Base-by-base conservation (phyloP, 2,888 invertebrate species). In the Hoplodrina blanda region DNA sequence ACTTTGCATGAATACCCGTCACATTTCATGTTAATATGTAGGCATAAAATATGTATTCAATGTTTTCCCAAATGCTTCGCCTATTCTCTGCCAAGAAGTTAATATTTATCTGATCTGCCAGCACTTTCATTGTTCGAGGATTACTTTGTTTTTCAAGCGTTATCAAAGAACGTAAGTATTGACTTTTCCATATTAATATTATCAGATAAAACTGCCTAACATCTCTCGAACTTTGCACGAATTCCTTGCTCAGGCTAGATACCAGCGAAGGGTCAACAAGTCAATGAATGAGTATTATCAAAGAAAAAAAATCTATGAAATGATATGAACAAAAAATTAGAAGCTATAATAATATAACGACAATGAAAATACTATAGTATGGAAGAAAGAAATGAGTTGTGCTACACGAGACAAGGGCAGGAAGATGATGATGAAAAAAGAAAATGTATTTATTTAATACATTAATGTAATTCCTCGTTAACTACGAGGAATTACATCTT, bases 11-110 rank as follows among this genome's bases (percentile, higher is more conserved):
- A 71, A 76, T 76, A 68, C 67, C 50, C 76, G 44, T 69, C 56
- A 80, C 66, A 71, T 62, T 76, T 68, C 59, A 76, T 64, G 69
- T 69, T 66, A 67, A 64, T 72, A 66, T 57, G 62, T 64, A 57
- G 54, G 60, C 62, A 53, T 71, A 71, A 64, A 67, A 80, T 74
- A 76, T 62, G 49, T 76, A 73, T 74, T 84, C 73, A 78, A 81
- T 83, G 73, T 78, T 78, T 73, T 72, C 71, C 62, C 61, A 63
- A 78, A 73, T 64, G 44, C 69, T 20, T 65, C 63, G 63, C 61
- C 59, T 69, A 57, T 62, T 61, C 65, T 73, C 49, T 67, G 61
- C 63, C 73, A 65, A 73, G 69, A 54, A 76, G 33, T 76, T 70
- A 54, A 66, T 71, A 65, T 59, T 76, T 73, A 76, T 73, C 56